Evolutionary conservation across 2,113 vertebrate species (phyloP).

Genomic region (Numida meleagris): DNA sequence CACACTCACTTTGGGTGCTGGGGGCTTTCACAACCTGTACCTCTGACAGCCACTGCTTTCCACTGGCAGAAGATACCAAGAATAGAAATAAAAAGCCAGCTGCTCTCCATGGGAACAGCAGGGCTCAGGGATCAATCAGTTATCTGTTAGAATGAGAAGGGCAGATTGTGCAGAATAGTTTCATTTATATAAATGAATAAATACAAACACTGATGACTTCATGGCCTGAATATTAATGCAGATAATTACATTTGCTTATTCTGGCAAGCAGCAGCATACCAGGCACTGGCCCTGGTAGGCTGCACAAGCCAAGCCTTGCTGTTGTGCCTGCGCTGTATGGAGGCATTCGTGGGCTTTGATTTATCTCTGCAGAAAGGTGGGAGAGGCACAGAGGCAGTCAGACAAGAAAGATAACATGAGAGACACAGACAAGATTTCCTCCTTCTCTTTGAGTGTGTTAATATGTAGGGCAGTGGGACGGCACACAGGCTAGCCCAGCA

Average conservation of each 20-base stretch:
- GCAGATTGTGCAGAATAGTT: no score
- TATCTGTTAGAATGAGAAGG: background rate
- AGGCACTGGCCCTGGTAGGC: background rate
- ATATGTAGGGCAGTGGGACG: background rate
- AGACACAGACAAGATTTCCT: background rate
- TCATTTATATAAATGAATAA: background rate
- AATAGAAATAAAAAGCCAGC: background rate
- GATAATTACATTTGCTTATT: background rate
- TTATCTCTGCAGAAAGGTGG: background rate
- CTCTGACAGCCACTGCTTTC: background rate
- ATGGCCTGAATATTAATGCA: constrained; percentile 25
- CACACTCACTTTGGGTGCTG: no score
- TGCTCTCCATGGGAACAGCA: accelerated
- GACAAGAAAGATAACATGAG: background rate
- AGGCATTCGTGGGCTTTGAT: background rate
- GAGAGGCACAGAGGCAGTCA: background rate
- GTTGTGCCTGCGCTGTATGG: background rate
- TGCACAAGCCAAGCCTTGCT: background rate
- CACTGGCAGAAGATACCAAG: no score
- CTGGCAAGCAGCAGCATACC: background rate
- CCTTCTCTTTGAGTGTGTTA: background rate
- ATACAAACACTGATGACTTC: background rate
- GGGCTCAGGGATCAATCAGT: background rate
- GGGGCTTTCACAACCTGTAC: background rate
- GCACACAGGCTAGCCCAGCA: background rate